These are phyloP conservation scores for Sphyrna mokarran DNA, from an alignment of 2,113 vertebrate genomes.

Conservation along the genomic window DNA sequence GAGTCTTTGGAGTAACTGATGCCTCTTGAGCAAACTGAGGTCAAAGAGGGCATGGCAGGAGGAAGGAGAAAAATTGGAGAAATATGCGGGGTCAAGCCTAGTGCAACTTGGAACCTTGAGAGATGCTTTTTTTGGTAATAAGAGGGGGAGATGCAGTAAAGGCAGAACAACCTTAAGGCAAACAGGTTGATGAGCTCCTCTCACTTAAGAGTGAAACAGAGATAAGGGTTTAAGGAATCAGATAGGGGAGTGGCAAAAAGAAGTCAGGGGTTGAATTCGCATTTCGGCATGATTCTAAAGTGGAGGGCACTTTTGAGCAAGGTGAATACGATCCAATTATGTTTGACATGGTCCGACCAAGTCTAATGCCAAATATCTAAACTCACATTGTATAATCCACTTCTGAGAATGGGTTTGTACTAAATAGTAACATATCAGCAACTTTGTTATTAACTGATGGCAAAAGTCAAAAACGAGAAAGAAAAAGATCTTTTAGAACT, in stretches of 20 bases:
- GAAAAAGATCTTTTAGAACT: neutral
- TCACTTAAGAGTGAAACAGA: neutral
- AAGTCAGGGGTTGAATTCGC: neutral
- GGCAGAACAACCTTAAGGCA: neutral
- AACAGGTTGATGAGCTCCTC: no score
- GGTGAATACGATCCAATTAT: neutral
- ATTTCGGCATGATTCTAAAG: neutral
- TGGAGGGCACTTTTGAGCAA: neutral
- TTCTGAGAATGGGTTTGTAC: no score
- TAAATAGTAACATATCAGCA: no score
- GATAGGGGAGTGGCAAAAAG: neutral
- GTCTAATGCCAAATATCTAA: neutral
- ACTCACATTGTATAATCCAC: no score
- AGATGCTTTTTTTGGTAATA: neutral
- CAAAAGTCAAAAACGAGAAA: neutral
- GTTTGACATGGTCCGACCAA: neutral
- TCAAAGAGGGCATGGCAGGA: neutral
- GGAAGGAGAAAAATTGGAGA: neutral
- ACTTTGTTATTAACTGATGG: neutral
- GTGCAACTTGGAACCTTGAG: no score
- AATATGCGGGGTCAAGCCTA: neutral
- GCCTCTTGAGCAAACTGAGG: neutral
- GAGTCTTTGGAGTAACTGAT: neutral
- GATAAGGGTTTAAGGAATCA: neutral
- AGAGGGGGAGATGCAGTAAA: neutral